Percentiles rank a stretch among this genome's conserved stretches.
Evolutionary conservation across 2,888 invertebrate genomes (phyloP).

Genomic region (Carterocephalus palaemon): DNA sequence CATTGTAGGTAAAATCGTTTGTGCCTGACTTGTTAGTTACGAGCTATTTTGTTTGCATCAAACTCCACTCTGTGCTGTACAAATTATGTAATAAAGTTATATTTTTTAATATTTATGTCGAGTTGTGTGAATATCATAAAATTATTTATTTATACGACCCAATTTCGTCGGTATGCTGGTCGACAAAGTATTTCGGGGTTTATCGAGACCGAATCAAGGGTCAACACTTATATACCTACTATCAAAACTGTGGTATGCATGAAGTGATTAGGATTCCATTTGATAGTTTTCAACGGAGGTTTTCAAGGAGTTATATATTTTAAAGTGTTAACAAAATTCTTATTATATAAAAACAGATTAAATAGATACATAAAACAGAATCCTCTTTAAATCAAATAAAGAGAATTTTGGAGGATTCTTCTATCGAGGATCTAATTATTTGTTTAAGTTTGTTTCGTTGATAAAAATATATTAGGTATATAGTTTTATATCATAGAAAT

Average conservation of each 20-base stretch:
- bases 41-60: not conserved
- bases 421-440: too few relatives aligned
- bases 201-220: slow-evolving; percentile 73
- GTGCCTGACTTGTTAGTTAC: too few relatives aligned
- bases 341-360: too few relatives aligned
- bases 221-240: slow-evolving; percentile 67
- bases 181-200: slow-evolving; percentile 72
- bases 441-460: too few relatives aligned
- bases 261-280: slow-evolving; percentile 6
- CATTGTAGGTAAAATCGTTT: too few relatives aligned
- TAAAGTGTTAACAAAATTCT: too few relatives aligned
- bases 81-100: slow-evolving; percentile 5
- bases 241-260: slow-evolving; percentile 46
- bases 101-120: slow-evolving; percentile 4
- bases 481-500: too few relatives aligned
- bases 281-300: not conserved
- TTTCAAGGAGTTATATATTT: too few relatives aligned
- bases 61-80: not conserved
- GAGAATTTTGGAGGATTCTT: too few relatives aligned
- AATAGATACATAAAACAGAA: too few relatives aligned
- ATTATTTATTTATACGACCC: slow-evolving; percentile 75
- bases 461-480: too few relatives aligned
- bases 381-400: too few relatives aligned
- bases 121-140: slow-evolving; percentile 51
- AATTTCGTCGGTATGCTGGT: slow-evolving; percentile 64